Conservation (phyloP, 2,113 vertebrate species). For the Rhinolophus sinicus region DNA sequence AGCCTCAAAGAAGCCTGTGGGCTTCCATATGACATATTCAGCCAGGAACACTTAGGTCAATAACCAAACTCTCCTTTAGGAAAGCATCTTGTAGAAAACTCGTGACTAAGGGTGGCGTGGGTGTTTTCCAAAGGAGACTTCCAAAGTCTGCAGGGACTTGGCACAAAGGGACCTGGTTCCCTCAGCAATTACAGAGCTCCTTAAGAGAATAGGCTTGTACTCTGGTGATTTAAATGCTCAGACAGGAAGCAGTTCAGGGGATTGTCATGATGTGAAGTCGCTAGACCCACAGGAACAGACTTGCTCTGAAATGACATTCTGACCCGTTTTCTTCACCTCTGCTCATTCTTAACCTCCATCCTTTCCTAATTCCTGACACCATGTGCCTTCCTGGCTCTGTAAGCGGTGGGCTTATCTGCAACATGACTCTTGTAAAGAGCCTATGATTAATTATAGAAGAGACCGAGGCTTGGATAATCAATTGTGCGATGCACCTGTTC, state of each 20-base stretch:
- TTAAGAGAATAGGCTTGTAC: background rate
- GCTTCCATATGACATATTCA: background rate
- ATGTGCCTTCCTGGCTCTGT: background rate
- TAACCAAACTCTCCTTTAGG: conserved; percentile 18
- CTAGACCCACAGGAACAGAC: background rate
- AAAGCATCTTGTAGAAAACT: background rate
- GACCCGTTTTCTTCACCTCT: background rate
- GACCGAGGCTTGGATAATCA: background rate
- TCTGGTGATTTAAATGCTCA: background rate
- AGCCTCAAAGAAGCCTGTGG: background rate
- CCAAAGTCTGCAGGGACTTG: background rate
- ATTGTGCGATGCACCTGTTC: background rate
- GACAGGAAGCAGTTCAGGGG: background rate
- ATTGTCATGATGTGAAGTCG: background rate
- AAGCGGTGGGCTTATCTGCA: background rate
- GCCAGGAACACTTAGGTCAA: background rate
- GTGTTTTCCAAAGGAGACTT: background rate
- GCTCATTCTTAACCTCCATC: background rate
- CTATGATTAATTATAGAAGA: conserved; percentile 37
- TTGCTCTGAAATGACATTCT: background rate
- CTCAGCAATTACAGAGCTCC: background rate
- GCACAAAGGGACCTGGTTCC: background rate
- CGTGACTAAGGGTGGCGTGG: background rate
- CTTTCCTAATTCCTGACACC: background rate
- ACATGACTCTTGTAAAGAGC: background rate